Conservation (phyloP, 1,140 invertebrate species). For the Diorhabda elongata region DNA sequence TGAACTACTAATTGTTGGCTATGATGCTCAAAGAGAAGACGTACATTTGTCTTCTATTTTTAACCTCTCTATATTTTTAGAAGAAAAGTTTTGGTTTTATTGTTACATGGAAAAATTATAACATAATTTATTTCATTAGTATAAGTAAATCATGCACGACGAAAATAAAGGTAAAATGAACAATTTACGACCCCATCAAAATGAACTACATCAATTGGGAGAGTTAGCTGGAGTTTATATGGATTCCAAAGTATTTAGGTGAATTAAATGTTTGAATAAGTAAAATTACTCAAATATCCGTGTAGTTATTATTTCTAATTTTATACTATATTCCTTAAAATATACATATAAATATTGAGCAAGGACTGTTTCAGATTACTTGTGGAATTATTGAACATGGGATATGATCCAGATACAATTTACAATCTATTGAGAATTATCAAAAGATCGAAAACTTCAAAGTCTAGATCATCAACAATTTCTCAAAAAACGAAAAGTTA, state of each 20-base stretch:
- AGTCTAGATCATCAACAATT: neutral
- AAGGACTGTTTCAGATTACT: constrained; percentile 9
- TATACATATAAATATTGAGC: too few species aligned
- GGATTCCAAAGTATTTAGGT: constrained; percentile 24
- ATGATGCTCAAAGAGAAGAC: too few species aligned
- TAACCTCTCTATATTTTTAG: too few species aligned
- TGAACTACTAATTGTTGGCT: too few species aligned
- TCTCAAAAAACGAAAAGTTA: constrained; percentile 4
- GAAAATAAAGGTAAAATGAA: constrained; percentile 5
- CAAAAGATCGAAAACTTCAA: constrained; percentile 6
- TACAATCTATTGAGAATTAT: constrained; percentile 21
- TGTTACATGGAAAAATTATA: too few species aligned
- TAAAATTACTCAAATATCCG: too few species aligned
- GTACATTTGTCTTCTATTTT: too few species aligned
- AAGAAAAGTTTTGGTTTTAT: too few species aligned
- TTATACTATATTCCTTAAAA: too few species aligned
- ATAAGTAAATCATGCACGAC: neutral
- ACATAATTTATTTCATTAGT: too few species aligned
- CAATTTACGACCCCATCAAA: constrained; percentile 29
- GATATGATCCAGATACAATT: constrained; percentile 18
- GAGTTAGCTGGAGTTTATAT: constrained; percentile 28
- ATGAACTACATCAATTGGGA: constrained; percentile 25
- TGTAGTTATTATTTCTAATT: too few species aligned
- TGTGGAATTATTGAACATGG: constrained; percentile 21
- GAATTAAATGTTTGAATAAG: neutral